Conservation (phyloP, 1,140 invertebrate species). For the Aphaenogaster rudis region DNA sequence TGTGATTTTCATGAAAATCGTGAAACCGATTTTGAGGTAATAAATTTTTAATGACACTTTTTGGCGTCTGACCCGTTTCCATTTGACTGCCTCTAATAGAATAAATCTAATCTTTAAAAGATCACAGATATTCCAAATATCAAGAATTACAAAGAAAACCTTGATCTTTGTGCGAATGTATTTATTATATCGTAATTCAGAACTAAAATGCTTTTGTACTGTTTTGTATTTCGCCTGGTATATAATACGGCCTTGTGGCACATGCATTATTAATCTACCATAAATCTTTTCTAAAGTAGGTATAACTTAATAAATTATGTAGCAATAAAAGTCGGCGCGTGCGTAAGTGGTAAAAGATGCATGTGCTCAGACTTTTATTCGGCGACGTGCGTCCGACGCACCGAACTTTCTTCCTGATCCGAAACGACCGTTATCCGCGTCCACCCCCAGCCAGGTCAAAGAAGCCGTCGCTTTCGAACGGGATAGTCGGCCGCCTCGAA, state of each 20-base stretch:
- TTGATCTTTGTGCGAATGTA: neutral
- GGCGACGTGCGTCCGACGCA: neutral
- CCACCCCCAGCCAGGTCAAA: constrained; percentile 18
- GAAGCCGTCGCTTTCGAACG: constrained; percentile 5
- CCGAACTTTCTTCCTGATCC: neutral
- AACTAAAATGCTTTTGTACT: neutral
- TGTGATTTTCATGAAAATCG: too few species aligned
- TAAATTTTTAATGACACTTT: too few species aligned
- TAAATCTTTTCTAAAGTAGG: neutral
- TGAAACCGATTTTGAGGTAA: too few species aligned
- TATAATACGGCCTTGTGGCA: neutral
- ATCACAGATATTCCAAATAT: neutral
- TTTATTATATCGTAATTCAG: neutral
- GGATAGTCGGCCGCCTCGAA: constrained; percentile 39
- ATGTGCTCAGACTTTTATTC: neutral
- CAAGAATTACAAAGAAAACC: neutral
- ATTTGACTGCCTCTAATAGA: too few species aligned
- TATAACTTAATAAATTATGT: neutral
- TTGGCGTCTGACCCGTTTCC: too few species aligned
- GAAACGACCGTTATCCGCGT: constrained; percentile 62
- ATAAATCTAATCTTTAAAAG: neutral
- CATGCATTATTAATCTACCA: neutral
- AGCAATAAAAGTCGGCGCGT: neutral
- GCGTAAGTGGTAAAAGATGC: neutral
- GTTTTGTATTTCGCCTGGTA: neutral